phyloP scores from a whole-genome alignment of 2,888 invertebrate genomes.

The Parascotia fuliginaria region DNA sequence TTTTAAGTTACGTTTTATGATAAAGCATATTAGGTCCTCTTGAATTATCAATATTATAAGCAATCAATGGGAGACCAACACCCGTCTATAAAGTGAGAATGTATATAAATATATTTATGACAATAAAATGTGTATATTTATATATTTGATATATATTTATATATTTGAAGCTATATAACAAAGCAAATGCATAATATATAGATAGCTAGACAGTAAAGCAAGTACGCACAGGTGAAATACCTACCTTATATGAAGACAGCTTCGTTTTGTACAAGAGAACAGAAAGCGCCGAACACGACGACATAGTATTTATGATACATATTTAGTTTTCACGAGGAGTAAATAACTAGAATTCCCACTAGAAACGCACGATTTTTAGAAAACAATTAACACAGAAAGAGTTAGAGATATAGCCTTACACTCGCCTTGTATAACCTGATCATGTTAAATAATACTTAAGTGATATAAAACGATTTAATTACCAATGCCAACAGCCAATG shows the following conservation, averaged over 20 bases:
- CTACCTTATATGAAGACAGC: slow-evolving; percentile 75
- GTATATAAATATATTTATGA: too few relatives aligned
- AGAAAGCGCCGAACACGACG: slow-evolving; percentile 41
- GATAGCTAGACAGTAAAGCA: slow-evolving; percentile 58
- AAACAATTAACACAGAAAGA: background rate
- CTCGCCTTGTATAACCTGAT: background rate
- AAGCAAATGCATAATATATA: slow-evolving; percentile 51
- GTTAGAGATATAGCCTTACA: background rate
- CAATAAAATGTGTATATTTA: slow-evolving; percentile 4
- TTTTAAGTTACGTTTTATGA: slow-evolving; percentile 6
- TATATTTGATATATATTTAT: slow-evolving; percentile 19
- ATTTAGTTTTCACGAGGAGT: slow-evolving; percentile 28
- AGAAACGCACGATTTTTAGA: slow-evolving; percentile 9
- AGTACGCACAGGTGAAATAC: slow-evolving; percentile 57
- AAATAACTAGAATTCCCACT: slow-evolving; percentile 24
- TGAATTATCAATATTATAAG: slow-evolving; percentile 14
- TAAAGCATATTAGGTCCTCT: slow-evolving; percentile 31
- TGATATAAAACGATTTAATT: too few relatives aligned
- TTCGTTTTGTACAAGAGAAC: slow-evolving; percentile 47
- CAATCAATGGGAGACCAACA: slow-evolving; percentile 35
- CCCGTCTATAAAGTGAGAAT: slow-evolving; percentile 22
- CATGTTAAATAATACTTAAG: background rate
- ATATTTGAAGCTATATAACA: slow-evolving; percentile 52
- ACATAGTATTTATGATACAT: slow-evolving; percentile 42
- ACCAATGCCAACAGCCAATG: background rate